phyloP scores from a whole-genome alignment of 2,797 vertebrate species.

The Siniperca undulata region DNA sequence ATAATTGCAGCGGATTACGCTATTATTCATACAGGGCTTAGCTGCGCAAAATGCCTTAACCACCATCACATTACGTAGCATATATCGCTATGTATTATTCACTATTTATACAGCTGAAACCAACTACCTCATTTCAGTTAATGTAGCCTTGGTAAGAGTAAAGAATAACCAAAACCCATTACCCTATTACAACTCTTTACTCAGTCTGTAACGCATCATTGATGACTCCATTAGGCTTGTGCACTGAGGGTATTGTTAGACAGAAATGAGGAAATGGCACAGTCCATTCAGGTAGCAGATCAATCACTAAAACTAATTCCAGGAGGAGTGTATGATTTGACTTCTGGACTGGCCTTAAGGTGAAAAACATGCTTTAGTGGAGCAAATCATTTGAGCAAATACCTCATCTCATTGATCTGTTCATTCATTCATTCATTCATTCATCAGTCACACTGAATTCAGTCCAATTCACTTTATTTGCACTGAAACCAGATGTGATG shows the following conservation, averaged over 20 bases:
- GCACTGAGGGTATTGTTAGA: slow-evolving; percentile 51
- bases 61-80: slow-evolving; percentile 54
- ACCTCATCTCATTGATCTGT: slow-evolving; percentile 46
- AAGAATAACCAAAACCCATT: slow-evolving; percentile 55
- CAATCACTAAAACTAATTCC: slow-evolving; percentile 58
- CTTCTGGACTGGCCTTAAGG: slow-evolving; percentile 49
- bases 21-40: slow-evolving; percentile 75
- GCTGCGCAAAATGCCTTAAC: slow-evolving; percentile 62
- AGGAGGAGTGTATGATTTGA: slow-evolving; percentile 53
- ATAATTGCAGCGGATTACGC: slow-evolving; percentile 75
- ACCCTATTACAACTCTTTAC: slow-evolving; percentile 47
- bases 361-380: slow-evolving; percentile 63
- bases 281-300: slow-evolving; percentile 61
- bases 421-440: no score
- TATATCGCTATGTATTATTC: slow-evolving; percentile 64
- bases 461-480: neutral
- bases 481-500: slow-evolving; percentile 4
- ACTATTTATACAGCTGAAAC: slow-evolving; percentile 60
- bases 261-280: slow-evolving; percentile 58
- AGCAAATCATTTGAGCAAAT: slow-evolving; percentile 60
- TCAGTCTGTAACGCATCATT: slow-evolving; percentile 42
- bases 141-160: slow-evolving; percentile 39
- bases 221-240: slow-evolving; percentile 63
- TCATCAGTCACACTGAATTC: neutral
- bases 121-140: slow-evolving; percentile 55